These are phyloP conservation scores for Periparus ater DNA, from an alignment of 2,797 vertebrate genomes.

Conservation along the genomic window DNA sequence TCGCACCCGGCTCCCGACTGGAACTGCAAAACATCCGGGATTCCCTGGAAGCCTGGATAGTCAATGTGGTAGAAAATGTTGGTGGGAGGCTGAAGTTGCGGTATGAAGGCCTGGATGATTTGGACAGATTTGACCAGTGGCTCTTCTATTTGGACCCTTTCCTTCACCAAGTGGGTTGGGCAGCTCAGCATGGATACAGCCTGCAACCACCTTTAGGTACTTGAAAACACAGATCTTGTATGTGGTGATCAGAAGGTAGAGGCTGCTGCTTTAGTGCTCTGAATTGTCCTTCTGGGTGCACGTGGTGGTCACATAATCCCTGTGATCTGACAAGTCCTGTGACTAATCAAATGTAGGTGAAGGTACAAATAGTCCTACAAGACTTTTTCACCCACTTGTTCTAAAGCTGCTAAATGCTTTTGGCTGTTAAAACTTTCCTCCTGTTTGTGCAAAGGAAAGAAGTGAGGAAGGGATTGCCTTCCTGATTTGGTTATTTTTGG, in stretches of 20 bases:
- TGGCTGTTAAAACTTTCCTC: neutral
- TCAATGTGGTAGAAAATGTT: conserved; percentile 89
- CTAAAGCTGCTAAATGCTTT: neutral
- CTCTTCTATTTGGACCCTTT: conserved; percentile 93
- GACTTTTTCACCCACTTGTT: neutral
- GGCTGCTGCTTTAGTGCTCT: neutral
- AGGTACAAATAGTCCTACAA: neutral
- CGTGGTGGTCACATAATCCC: rapidly evolving
- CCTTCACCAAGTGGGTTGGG: conserved; percentile 94
- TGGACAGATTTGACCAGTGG: conserved; percentile 84
- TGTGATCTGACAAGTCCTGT: neutral
- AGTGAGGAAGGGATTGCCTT: neutral
- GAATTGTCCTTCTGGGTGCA: neutral
- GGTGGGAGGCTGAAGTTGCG: conserved; percentile 89
- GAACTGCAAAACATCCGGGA: conserved; percentile 87
- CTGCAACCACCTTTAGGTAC: conserved; percentile 89
- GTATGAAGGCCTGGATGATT: conserved; percentile 85
- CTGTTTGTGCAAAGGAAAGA: neutral
- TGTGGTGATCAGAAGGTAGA: neutral
- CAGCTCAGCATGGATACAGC: conserved; percentile 83
- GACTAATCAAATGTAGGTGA: neutral
- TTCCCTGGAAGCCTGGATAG: conserved; percentile 85
- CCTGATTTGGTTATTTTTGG: neutral
- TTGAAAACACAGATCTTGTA: neutral
- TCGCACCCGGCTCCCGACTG: conserved; percentile 86